These are phyloP conservation scores for Sebastolobus alascanus DNA, from an alignment of 2,797 vertebrate species.

Conservation along the genomic window DNA sequence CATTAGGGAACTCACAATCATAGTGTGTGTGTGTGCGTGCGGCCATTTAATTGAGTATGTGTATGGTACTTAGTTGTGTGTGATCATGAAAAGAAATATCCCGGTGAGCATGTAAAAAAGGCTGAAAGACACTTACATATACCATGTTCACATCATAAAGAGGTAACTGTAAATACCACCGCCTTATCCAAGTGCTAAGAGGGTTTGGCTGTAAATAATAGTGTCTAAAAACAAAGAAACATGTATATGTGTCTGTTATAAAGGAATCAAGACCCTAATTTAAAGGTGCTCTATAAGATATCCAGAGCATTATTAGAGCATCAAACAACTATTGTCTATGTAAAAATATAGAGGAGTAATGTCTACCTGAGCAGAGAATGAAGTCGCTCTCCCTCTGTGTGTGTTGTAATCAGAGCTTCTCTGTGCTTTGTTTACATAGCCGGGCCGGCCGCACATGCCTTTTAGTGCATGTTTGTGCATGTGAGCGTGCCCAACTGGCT, in stretches of 20 bases:
- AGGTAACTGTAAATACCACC: not conserved
- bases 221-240: not conserved
- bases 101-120: not conserved
- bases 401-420: fast-evolving
- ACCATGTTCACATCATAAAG: not conserved
- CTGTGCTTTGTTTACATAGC: no score
- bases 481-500: no score
- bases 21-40: not conserved
- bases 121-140: not conserved
- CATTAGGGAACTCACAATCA: constrained; percentile 11
- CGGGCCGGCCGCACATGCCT: no score
- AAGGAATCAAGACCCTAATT: not conserved
- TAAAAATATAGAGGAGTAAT: no score
- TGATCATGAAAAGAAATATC: not conserved
- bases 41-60: not conserved
- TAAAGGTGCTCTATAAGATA: no score
- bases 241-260: not conserved
- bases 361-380: not conserved
- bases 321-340: no score
- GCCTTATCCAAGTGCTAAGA: not conserved
- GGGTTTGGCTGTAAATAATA: not conserved
- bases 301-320: no score
- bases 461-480: no score
- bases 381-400: no score
- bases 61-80: not conserved